Conservation (phyloP, 2,797 vertebrate species). For the Cyprinodon diabolis region DNA sequence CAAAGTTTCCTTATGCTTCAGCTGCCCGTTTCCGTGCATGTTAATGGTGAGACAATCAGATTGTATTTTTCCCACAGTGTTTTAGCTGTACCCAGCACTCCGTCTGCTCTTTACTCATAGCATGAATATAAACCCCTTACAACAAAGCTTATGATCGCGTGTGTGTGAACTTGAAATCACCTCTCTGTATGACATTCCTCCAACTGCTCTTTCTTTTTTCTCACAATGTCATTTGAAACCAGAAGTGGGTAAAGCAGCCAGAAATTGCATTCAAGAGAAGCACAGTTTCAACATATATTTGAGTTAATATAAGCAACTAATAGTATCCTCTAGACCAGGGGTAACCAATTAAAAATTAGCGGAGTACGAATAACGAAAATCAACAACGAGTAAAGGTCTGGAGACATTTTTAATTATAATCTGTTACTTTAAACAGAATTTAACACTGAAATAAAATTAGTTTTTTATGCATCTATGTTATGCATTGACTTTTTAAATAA, state of each 20-base stretch:
- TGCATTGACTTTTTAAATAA: no score
- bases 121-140: background rate
- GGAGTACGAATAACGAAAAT: no score
- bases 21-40: constrained; percentile 20
- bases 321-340: no score
- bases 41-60: constrained; percentile 24
- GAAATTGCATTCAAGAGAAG: no score
- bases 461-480: no score
- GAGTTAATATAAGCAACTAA: no score
- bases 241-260: background rate
- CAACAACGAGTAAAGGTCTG: no score
- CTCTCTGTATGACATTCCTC: background rate
- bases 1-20: constrained; percentile 9
- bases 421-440: no score
- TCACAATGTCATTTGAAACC: background rate
- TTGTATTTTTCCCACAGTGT: constrained; percentile 47
- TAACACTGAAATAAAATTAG: no score
- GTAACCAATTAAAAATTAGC: no score
- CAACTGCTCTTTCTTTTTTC: background rate
- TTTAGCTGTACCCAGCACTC: background rate
- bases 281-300: no score
- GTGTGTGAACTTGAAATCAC: constrained; percentile 2
- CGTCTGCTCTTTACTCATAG: background rate
- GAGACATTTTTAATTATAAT: no score
- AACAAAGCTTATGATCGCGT: background rate